Base-by-base conservation (phyloP, 92 coral and sea anemone genomes). In the Scolanthus callimorphus region DNA sequence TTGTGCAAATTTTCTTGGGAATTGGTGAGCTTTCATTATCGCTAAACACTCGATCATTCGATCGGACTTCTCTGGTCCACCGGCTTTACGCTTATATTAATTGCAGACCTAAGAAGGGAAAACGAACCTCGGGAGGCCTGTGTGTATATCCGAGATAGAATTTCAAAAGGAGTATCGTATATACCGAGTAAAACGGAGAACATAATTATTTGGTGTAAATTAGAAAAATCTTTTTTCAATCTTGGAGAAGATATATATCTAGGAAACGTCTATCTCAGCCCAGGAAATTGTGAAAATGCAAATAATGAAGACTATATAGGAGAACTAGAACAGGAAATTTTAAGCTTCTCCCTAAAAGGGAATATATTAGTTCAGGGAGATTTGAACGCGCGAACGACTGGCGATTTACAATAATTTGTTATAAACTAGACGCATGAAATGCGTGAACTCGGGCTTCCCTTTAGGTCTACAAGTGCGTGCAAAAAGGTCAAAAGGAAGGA, bases 311-410 rank as follows among this genome's bases (percentile, higher is more conserved):
- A 57, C 19, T 26, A 3, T 19, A 27, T 57, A 17, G 44, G 17
- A 25, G 68, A 61, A 3, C n/a, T 61, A 2, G 68, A 61, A 38
- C 20, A 0, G 0, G 57, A 61, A 25, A 22, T 61, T 4, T 23
- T 44, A 1, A 45, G 25, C n/a, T 61, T 61, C n/a, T 17, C 55
- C 9, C 11, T 47, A 24, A 61, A 61, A 20, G 68, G 57, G n/a
- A 11, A 10, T 19, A 44, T 61, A 11, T 13, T 61, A 11, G 21
- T 61, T 10, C 63, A 43, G 44, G 68, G 68, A 9, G 68, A 61
- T 30, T 11, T 61, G 11, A 61, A 61, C 26, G 68, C 68, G 10
- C 25, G 68, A 41, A 61, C 68, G n/a, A n/a, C n/a, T n/a, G n/a
- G n/a, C n/a, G n/a, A n/a, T n/a, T n/a, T n/a, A n/a, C n/a, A n/a